phyloP scores from a whole-genome alignment of 2,888 invertebrate species.

The Drosophila anomalipes region DNA sequence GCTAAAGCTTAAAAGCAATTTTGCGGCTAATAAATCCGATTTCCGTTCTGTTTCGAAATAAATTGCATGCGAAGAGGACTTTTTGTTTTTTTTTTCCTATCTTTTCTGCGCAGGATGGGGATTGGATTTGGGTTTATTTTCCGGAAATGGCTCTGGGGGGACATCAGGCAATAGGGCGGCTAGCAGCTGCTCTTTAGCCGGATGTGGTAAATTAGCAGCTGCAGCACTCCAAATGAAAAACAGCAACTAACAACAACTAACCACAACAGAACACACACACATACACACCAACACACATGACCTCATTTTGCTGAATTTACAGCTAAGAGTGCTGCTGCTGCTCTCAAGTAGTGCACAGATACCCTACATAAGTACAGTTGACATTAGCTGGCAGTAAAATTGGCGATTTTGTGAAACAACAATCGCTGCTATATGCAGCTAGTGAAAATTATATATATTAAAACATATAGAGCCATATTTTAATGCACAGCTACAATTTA shows the following conservation, averaged over 20 bases:
- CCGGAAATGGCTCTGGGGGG: conserved; percentile 69
- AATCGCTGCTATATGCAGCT: too few species aligned
- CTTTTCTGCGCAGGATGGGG: not conserved
- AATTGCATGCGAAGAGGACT: conserved; percentile 64
- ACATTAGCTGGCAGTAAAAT: too few species aligned
- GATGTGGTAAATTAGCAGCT: conserved; percentile 76
- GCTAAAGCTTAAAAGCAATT: conserved; percentile 82
- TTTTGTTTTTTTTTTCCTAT: not conserved
- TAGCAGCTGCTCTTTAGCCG: conserved; percentile 56
- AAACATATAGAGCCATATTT: too few species aligned
- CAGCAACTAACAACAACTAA: conserved; percentile 8
- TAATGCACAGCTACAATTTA: too few species aligned
- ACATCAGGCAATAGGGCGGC: conserved; percentile 27
- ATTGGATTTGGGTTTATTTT: conserved; percentile 21
- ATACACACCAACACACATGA: conserved; percentile 48
- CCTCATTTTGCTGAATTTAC: conserved; percentile 48
- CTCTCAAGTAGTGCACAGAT: conserved; percentile 9
- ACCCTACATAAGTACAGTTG: conserved; percentile 21
- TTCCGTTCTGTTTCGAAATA: conserved; percentile 82
- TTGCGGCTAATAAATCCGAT: conserved; percentile 85
- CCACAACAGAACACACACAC: conserved; percentile 7
- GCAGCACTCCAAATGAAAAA: conserved; percentile 50
- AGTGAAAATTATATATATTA: too few species aligned
- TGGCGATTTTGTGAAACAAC: too few species aligned
- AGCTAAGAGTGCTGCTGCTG: conserved; percentile 4